Percentiles rank a stretch among this genome's conserved stretches.
These are phyloP conservation scores for Micromys minutus DNA, from an alignment of 2,113 vertebrate genomes.

Conservation along the genomic window DNA sequence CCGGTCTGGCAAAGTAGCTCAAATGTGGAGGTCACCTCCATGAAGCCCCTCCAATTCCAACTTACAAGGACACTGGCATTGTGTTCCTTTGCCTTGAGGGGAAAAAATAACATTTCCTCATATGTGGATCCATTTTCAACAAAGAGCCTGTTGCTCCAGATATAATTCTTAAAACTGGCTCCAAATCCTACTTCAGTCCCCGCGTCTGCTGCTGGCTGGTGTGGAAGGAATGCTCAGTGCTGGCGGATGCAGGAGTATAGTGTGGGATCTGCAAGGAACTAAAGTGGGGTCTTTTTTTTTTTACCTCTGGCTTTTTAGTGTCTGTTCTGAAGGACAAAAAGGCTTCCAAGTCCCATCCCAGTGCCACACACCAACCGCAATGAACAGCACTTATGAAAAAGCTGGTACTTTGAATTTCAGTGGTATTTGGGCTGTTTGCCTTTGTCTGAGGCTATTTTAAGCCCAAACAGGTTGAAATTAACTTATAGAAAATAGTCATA, in stretches of 20 bases:
- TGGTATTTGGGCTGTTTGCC: background rate
- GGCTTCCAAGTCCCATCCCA: background rate
- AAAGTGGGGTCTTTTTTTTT: slow-evolving; percentile 32
- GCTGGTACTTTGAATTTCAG: background rate
- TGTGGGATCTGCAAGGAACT: background rate
- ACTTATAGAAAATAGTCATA: slow-evolving; percentile 29
- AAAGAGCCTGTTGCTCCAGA: slow-evolving; percentile 51
- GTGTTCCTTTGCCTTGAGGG: background rate
- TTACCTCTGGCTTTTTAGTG: slow-evolving; percentile 2
- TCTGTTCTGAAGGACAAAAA: slow-evolving; percentile 55
- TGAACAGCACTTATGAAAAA: background rate
- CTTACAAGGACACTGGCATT: slow-evolving; percentile 1
- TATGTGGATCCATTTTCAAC: slow-evolving; percentile 47
- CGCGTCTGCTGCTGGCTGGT: slow-evolving; percentile 35
- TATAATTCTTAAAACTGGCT: slow-evolving; percentile 53
- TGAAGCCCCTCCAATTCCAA: background rate
- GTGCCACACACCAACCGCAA: background rate
- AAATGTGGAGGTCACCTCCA: slow-evolving; percentile 28
- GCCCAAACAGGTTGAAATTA: background rate
- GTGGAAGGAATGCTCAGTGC: slow-evolving; percentile 66
- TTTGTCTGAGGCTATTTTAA: slow-evolving; percentile 17
- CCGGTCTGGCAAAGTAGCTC: slow-evolving; percentile 18
- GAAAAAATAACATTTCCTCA: slow-evolving; percentile 51
- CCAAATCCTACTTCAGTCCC: slow-evolving; percentile 50
- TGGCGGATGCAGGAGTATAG: slow-evolving; percentile 13